Percentiles rank a stretch among this genome's conserved stretches.
Evolutionary conservation across 2,888 invertebrate species (phyloP).

Genomic region (Schizaphis graminum): DNA sequence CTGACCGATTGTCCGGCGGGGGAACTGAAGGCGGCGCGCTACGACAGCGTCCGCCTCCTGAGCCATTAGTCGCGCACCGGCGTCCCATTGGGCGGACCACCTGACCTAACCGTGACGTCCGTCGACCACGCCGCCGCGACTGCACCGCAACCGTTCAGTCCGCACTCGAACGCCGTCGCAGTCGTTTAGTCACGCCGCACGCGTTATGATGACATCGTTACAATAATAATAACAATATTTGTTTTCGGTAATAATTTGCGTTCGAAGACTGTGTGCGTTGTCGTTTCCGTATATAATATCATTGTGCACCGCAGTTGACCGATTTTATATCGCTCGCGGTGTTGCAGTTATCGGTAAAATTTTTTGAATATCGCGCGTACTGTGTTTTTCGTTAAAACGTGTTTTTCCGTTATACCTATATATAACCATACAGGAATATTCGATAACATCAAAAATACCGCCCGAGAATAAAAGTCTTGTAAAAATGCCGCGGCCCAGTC

Average conservation of each 20-base stretch:
- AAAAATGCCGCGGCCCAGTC: slow-evolving; percentile 92
- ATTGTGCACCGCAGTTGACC: not conserved
- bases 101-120: not conserved
- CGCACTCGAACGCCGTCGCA: slow-evolving; percentile 35
- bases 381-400: not conserved
- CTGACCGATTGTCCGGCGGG: not conserved
- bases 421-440: too few species aligned
- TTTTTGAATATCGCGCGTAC: not conserved
- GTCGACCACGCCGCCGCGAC: slow-evolving; percentile 2
- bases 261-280: not conserved
- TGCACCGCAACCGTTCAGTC: slow-evolving; percentile 37
- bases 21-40: not conserved
- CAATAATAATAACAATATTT: not conserved
- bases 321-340: not conserved
- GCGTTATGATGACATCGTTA: not conserved
- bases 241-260: not conserved
- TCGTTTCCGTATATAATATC: not conserved
- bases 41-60: slow-evolving; percentile 21
- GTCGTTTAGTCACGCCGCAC: not conserved
- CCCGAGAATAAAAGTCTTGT: not conserved
- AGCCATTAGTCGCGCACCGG: not conserved
- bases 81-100: slow-evolving; percentile 26
- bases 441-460: not conserved
- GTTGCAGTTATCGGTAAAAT: not conserved
- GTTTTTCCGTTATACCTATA: too few species aligned